Conservation (phyloP, 2,113 vertebrate genomes). For the Sorex fumeus region DNA sequence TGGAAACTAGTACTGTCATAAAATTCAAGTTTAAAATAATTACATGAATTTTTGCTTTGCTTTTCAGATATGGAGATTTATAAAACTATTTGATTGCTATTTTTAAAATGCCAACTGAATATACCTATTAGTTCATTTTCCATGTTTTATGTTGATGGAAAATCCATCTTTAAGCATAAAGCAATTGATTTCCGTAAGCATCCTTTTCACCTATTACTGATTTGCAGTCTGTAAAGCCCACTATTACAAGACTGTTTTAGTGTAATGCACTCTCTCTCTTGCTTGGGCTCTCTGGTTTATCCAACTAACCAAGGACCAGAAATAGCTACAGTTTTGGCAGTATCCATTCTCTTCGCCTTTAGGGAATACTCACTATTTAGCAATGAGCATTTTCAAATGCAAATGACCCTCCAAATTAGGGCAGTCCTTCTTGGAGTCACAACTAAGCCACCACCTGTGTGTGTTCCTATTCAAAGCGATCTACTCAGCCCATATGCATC, state of each 20-base stretch:
- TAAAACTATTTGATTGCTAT: constrained; percentile 56
- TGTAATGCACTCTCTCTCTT: constrained; percentile 83
- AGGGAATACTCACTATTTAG: constrained; percentile 87
- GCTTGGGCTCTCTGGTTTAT: constrained; percentile 87
- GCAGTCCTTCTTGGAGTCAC: constrained; percentile 89
- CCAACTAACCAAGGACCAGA: constrained; percentile 86
- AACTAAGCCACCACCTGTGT: constrained; percentile 89
- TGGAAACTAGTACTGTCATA: background rate
- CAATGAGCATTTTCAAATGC: constrained; percentile 88
- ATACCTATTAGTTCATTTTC: constrained; percentile 73
- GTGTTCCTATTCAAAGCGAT: constrained; percentile 87
- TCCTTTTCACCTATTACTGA: constrained; percentile 83
- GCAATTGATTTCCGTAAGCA: constrained; percentile 75
- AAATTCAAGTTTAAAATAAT: constrained; percentile 61
- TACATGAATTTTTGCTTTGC: constrained; percentile 30
- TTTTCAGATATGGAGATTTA: constrained; percentile 60
- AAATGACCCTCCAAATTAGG: constrained; percentile 90
- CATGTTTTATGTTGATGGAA: constrained; percentile 69
- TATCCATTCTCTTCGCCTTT: constrained; percentile 83
- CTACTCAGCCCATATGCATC: constrained; percentile 90
- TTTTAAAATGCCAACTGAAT: constrained; percentile 68
- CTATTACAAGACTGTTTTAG: constrained; percentile 85
- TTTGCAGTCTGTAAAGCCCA: constrained; percentile 85
- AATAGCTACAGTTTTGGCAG: constrained; percentile 88
- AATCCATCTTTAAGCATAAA: constrained; percentile 80